phyloP scores from a whole-genome alignment of 2,113 vertebrate genomes.

The Hemibates koningsi region DNA sequence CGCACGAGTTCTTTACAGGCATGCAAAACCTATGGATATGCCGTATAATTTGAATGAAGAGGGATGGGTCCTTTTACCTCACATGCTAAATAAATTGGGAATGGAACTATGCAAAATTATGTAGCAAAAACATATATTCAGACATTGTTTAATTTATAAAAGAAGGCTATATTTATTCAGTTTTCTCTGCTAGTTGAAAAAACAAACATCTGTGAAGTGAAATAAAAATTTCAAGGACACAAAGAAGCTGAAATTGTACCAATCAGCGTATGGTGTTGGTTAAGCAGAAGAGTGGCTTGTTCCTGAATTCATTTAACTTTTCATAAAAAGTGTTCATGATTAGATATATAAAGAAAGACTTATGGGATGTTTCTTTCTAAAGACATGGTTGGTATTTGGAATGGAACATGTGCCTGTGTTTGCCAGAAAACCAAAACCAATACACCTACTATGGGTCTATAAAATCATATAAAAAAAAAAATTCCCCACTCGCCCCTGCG shows the following conservation, averaged over 20 bases:
- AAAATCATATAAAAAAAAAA: too few relatives aligned
- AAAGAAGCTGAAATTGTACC: background rate
- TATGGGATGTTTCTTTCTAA: background rate
- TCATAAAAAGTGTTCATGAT: background rate
- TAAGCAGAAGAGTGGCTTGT: background rate
- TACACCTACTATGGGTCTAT: background rate
- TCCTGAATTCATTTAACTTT: background rate
- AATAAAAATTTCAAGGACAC: background rate
- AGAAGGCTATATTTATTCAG: background rate
- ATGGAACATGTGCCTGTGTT: background rate
- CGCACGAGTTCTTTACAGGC: background rate
- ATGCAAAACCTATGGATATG: background rate
- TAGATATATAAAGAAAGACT: background rate
- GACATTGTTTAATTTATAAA: background rate
- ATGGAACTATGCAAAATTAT: background rate
- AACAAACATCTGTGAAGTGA: fast-evolving
- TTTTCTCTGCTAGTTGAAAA: background rate
- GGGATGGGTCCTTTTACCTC: background rate
- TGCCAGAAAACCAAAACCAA: background rate
- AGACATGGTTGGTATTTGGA: background rate
- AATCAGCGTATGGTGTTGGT: background rate
- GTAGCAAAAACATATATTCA: background rate
- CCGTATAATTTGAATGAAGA: background rate
- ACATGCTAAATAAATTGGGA: background rate
- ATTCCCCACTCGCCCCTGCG: too few relatives aligned